Conservation (phyloP, 2,113 vertebrate genomes). For the Brachirus orientalis region DNA sequence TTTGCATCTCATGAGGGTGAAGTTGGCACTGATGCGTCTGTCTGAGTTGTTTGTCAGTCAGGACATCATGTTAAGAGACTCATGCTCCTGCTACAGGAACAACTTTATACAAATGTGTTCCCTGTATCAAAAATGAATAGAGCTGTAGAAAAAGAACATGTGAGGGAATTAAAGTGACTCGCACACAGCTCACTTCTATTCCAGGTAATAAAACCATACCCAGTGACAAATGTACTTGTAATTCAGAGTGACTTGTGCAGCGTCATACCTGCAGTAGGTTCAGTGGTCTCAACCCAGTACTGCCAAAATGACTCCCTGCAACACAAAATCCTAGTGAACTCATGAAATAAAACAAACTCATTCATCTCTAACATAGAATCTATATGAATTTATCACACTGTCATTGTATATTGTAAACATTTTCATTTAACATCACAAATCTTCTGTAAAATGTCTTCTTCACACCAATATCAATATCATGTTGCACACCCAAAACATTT, state of each 20-base stretch:
- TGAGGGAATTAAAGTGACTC: slow-evolving; percentile 18
- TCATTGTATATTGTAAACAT: too few species aligned
- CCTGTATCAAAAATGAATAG: neutral
- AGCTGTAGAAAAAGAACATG: slow-evolving; percentile 16
- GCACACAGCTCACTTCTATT: slow-evolving; percentile 2
- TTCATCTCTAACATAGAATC: too few species aligned
- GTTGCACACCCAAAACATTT: too few species aligned
- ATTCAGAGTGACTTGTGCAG: neutral
- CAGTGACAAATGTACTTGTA: neutral
- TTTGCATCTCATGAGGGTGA: too few species aligned
- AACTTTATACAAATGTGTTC: neutral
- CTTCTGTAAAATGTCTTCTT: too few species aligned
- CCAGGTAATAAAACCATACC: slow-evolving; percentile 20
- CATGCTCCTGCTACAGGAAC: neutral
- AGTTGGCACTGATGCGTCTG: neutral
- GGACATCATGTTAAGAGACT: slow-evolving; percentile 3
- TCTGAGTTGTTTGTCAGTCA: slow-evolving; percentile 1
- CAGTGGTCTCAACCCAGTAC: slow-evolving; percentile 89
- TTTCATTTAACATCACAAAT: too few species aligned
- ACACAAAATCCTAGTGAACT: slow-evolving; percentile 39
- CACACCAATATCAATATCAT: too few species aligned
- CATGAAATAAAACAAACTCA: neutral
- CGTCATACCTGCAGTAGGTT: slow-evolving; percentile 94
- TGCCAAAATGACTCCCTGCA: slow-evolving; percentile 91
- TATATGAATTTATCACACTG: too few species aligned